These are phyloP conservation scores for Epinotia bilunana DNA, from an alignment of 2,888 invertebrate genomes.

Conservation along the genomic window DNA sequence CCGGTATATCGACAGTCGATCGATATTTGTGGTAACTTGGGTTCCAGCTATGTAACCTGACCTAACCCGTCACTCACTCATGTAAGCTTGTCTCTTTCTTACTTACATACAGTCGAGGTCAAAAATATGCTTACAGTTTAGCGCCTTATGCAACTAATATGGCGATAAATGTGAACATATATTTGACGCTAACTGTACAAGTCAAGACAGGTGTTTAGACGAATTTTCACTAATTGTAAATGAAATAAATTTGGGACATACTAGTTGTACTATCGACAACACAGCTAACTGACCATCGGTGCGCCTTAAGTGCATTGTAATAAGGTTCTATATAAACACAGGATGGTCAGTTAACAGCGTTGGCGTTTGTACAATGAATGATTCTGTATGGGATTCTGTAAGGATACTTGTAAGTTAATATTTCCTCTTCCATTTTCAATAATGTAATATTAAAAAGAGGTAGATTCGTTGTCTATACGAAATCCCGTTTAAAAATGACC, in stretches of 20 bases:
- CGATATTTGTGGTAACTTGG: background rate
- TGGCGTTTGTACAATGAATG: background rate
- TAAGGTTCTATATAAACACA: too few relatives aligned
- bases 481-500: too few relatives aligned
- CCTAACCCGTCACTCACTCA: background rate
- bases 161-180: too few relatives aligned
- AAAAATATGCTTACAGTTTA: too few relatives aligned
- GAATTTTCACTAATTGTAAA: background rate
- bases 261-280: background rate
- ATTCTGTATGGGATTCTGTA: conserved; percentile 15
- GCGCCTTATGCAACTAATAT: too few relatives aligned
- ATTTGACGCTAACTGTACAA: too few relatives aligned
- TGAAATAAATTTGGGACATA: conserved; percentile 1
- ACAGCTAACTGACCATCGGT: too few relatives aligned
- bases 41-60: background rate
- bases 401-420: background rate
- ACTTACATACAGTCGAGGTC: too few relatives aligned
- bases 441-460: too few relatives aligned
- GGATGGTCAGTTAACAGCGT: too few relatives aligned
- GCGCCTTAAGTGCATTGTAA: too few relatives aligned
- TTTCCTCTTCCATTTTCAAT: conserved; percentile 16
- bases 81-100: background rate
- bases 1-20: background rate
- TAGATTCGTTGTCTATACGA: too few relatives aligned
- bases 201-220: background rate